Evolutionary conservation across 2,797 vertebrate species (phyloP).

Genomic region (Scolopax bukidnonensis): DNA sequence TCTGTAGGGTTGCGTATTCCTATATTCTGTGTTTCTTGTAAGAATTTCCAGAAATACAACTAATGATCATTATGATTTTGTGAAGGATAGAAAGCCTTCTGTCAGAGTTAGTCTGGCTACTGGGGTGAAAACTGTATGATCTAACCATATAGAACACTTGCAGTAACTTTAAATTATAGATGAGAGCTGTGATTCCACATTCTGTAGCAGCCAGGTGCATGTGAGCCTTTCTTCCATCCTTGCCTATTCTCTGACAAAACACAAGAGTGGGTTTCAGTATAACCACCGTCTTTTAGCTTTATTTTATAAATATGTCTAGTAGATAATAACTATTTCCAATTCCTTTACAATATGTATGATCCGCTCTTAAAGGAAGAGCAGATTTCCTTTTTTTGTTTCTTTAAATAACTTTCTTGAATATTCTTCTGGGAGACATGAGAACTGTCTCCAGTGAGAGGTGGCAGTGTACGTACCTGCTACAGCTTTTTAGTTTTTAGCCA

Average conservation of each 20-base stretch:
- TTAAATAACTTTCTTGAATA: background rate
- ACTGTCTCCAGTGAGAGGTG: background rate
- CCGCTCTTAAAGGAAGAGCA: background rate
- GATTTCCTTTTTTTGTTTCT: background rate
- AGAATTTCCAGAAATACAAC: background rate
- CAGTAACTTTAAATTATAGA: slow-evolving; percentile 18
- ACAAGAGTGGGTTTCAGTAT: background rate
- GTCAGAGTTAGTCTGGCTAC: background rate
- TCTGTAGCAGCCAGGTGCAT: slow-evolving; percentile 14
- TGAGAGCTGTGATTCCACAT: slow-evolving; percentile 24
- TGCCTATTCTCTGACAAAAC: slow-evolving; percentile 3
- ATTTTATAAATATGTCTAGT: background rate
- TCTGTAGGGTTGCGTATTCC: background rate
- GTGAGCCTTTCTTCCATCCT: background rate
- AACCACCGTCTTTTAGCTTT: background rate
- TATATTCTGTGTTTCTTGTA: background rate
- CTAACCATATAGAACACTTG: background rate
- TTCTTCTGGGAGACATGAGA: background rate
- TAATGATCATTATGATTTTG: background rate
- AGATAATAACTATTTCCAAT: background rate
- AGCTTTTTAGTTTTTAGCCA: background rate
- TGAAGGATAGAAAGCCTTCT: background rate
- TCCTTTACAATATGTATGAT: background rate
- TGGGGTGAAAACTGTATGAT: background rate
- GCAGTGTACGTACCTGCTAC: background rate